phyloP scores from a whole-genome alignment of 2,888 invertebrate genomes.

The Cerceris ruficornis region DNA sequence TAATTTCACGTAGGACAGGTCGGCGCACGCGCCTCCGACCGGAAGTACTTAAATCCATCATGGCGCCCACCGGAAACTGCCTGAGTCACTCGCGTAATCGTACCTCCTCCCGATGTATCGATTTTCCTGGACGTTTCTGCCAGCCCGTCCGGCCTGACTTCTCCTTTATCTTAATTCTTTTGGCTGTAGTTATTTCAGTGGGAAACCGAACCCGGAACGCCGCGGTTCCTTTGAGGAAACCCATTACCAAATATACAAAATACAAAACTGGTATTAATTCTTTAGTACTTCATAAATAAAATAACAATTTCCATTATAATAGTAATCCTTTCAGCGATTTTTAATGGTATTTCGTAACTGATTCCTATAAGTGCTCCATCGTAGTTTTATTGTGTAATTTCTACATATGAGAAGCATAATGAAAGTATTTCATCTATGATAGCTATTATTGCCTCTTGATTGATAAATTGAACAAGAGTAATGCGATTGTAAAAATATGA shows the following conservation, averaged over 20 bases:
- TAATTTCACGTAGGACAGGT: conserved; percentile 65
- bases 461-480: too few species aligned
- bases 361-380: too few species aligned
- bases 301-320: too few species aligned
- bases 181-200: conserved; percentile 21
- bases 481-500: too few species aligned
- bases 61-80: conserved; percentile 78
- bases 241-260: neutral
- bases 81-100: conserved; percentile 79
- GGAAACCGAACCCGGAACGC: neutral
- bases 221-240: neutral
- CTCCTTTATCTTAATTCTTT: conserved; percentile 54
- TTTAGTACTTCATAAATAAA: too few species aligned
- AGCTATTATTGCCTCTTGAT: too few species aligned
- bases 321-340: too few species aligned
- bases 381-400: too few species aligned
- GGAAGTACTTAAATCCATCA: conserved; percentile 79
- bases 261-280: too few species aligned
- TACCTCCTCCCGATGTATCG: conserved; percentile 72
- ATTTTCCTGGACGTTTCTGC: conserved; percentile 66
- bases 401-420: too few species aligned
- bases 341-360: too few species aligned
- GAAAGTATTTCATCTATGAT: too few species aligned
- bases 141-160: conserved; percentile 51
- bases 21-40: conserved; percentile 75